These are phyloP conservation scores for Drosophila ananassae DNA, from an alignment of 1,140 invertebrate species.

Conservation along the genomic window DNA sequence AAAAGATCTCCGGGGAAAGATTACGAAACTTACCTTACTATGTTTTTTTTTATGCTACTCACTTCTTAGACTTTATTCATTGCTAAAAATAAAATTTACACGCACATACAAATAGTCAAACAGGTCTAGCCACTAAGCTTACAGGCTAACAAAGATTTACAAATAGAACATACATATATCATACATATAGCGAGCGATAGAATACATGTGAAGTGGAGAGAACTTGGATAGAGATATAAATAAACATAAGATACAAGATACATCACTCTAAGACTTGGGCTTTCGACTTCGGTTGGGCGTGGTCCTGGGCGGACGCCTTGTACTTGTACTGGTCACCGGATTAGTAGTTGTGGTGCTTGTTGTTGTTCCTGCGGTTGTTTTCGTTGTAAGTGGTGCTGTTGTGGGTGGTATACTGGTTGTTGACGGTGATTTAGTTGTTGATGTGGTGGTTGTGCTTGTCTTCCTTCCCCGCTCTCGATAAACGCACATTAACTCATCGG, in stretches of 20 bases:
- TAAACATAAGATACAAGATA: constrained; percentile 59
- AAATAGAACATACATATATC: constrained; percentile 48
- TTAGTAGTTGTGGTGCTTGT: constrained; percentile 33
- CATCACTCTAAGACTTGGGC: constrained; percentile 60
- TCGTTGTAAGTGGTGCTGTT: constrained; percentile 10
- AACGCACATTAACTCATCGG: constrained; percentile 87
- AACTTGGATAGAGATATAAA: constrained; percentile 46
- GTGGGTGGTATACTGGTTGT: constrained; percentile 24
- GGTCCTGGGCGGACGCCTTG: constrained; percentile 56
- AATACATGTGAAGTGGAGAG: constrained; percentile 20
- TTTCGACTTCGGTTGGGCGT: constrained; percentile 73
- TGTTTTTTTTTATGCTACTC: constrained; percentile 20
- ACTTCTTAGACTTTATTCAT: constrained; percentile 73
- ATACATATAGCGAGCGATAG: constrained; percentile 58
- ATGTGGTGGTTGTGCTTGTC: constrained; percentile 15
- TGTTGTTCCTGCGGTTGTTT: constrained; percentile 17
- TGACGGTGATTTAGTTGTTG: constrained; percentile 18
- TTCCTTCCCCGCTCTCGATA: constrained; percentile 68
- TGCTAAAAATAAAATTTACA: constrained; percentile 68
- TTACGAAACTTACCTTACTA: not conserved
- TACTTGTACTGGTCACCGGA: constrained; percentile 25
- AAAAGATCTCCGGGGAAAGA: constrained; percentile 10
- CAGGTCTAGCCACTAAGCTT: constrained; percentile 69
- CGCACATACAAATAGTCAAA: constrained; percentile 75
- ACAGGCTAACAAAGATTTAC: constrained; percentile 58